Conservation (phyloP, 1,140 invertebrate species). For the Nilaparvata lugens region DNA sequence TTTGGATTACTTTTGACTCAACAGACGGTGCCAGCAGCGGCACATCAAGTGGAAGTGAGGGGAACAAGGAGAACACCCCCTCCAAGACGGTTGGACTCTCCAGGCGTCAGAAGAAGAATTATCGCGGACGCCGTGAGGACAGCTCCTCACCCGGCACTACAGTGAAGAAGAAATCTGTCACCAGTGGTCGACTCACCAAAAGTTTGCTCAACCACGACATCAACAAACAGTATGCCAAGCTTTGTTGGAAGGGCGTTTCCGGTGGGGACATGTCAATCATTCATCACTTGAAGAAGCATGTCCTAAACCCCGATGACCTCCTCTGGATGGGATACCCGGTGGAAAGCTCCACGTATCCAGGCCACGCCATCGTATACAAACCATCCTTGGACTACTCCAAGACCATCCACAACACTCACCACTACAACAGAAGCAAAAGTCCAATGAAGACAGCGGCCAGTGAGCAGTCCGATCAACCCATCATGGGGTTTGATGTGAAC, state of each 20-base stretch:
- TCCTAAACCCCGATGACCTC: conserved; percentile 53
- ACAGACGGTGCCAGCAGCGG: conserved; percentile 27
- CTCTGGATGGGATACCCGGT: conserved; percentile 63
- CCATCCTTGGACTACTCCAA: background rate
- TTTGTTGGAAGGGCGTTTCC: conserved; percentile 34
- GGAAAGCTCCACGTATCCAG: conserved; percentile 45
- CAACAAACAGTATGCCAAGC: conserved; percentile 27
- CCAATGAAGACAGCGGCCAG: too few relatives aligned
- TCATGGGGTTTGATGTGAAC: conserved; percentile 47
- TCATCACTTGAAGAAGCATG: conserved; percentile 44
- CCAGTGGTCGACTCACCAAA: background rate
- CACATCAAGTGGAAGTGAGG: conserved; percentile 29
- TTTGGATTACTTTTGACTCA: conserved; percentile 4
- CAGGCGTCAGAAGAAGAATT: conserved; percentile 39
- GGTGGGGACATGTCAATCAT: conserved; percentile 34
- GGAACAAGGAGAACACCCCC: conserved; percentile 32
- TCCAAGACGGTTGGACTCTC: conserved; percentile 27
- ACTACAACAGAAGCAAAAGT: too few relatives aligned
- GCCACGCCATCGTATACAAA: conserved; percentile 51
- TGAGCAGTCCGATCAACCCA: background rate
- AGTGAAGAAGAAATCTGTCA: conserved; percentile 15
- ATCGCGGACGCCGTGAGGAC: conserved; percentile 34
- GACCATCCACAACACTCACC: conserved; percentile 9
- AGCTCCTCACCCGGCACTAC: conserved; percentile 20
- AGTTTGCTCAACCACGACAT: conserved; percentile 8